phyloP scores from a whole-genome alignment of 1,140 invertebrate species.

The Aphis craccivora region DNA sequence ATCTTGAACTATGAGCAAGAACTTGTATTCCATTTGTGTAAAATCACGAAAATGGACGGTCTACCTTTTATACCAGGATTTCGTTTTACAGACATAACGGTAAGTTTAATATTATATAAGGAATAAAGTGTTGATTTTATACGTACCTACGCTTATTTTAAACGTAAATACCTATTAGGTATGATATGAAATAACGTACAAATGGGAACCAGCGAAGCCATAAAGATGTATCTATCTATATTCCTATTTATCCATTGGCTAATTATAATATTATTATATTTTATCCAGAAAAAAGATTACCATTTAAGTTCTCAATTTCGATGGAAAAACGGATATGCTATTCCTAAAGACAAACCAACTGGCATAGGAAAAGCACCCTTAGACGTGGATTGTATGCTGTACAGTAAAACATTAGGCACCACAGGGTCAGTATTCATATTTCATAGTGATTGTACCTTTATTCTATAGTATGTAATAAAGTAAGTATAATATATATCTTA shows the following conservation, averaged over 20 bases:
- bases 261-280: constrained; percentile 1
- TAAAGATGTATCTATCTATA: neutral
- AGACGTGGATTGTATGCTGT: constrained; percentile 39
- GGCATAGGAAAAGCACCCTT: constrained; percentile 47
- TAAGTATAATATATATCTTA: too few species aligned
- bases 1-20: neutral
- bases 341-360: constrained; percentile 50
- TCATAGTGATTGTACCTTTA: neutral
- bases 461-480: too few species aligned
- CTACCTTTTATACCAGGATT: constrained; percentile 57
- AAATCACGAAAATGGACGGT: constrained; percentile 40
- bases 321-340: constrained; percentile 59
- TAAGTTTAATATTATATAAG: neutral
- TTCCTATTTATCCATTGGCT: neutral
- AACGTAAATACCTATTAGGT: neutral
- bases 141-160: neutral
- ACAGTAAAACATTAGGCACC: neutral
- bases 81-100: constrained; percentile 38
- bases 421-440: neutral
- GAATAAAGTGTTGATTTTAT: neutral
- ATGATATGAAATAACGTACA: neutral
- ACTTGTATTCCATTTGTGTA: neutral
- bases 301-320: constrained; percentile 57
- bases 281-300: constrained; percentile 48
- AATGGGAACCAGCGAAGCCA: too few species aligned